Base-by-base conservation (phyloP, 2,797 vertebrate species). In the Lates japonicus region DNA sequence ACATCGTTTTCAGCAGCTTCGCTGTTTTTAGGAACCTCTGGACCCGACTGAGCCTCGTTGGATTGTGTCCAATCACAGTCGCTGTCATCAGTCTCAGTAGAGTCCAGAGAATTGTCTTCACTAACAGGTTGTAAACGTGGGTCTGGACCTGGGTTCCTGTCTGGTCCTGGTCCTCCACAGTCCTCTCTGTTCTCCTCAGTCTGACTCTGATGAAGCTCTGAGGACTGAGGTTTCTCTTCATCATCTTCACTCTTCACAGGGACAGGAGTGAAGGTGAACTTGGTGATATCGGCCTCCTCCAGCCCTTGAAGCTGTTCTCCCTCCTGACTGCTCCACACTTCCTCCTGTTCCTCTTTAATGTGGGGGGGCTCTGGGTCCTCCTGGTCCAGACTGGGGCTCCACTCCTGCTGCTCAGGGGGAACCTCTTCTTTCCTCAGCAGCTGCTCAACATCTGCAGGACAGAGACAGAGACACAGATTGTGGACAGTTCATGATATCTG, bases 331-430 rank as follows among this genome's bases (percentile, higher is more conserved):
- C 6, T 72, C 72, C 79, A 82, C 3, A 61, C 5, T 2, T 85
- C 84, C 41, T 73, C 84, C 64, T 76, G 39, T 14, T 90, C 88
- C 62, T 86, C 83, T 78, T 90, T 90, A 51, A 87, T 80, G 51
- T 68, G 46, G 1, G 74, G 41, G 1, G 55, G 55, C 3, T 70
- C 63, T 7, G 60, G 64, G 3, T 79, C 61, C 12, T 83, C 74
- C 29, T 78, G 71, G 16, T 76, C 48, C 60, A 59, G 20, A 37
- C 19, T 44, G 66, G 63, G 16, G 33, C 54, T 54, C 73, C 70
- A 39, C 2, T 48, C 42, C 37, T 72, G 35, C 31, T 69, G 51
- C 10, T 71, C 73, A 11, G 17, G 9, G 11, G 22, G 22, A 37
- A 35, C 3, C 12, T 73, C 44, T 19, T 69, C 71, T 37, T 31